Base-by-base conservation (phyloP, 2,797 vertebrate species). In the Acanthornis magna region DNA sequence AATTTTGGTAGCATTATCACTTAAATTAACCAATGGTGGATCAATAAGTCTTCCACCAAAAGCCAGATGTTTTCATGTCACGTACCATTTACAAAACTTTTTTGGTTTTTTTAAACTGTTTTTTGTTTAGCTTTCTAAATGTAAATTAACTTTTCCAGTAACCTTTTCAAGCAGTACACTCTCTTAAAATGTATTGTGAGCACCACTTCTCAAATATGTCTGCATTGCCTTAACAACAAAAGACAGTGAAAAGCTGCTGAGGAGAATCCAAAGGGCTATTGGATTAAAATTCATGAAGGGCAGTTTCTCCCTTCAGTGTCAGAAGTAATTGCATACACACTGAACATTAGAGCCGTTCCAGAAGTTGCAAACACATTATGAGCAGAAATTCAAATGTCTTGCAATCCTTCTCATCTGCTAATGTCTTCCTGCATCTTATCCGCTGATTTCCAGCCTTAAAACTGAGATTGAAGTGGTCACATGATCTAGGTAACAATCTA, bases 201-300 rank as follows among this genome's bases (percentile, higher is more conserved):
- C 91, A 95, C 45, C 42, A 70, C 42, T 88, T 78, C 77, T 96
- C 63, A 77, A 93, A 72, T 76, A 81, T 16, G 34, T 45, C 80
- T 89, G 48, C 40, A 54, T 48, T 84, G 38, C n/a, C 93, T 76
- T 95, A 95, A 93, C 73, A 72, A 86, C 84, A 88, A 48, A 75
- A 89, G 86, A 93, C 83, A 89, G 66, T 11, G 40, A 94, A 82
- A 93, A 92, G 71, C 79, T 93, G 43, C 66, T 78, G 72, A 95
- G 70, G 50, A 85, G 38, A 93, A 93, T 81, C 71, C 34, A 87
- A 93, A 93, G 74, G 85, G 71, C 86, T 80, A 26, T 36, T 63
- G 70, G 66, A 96, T 96, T 95, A 88, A 97, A 96, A 96, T 79
- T 92, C 65, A 77, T 54, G 47, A 94, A 92, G n/a, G 88, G n/a